phyloP scores from a whole-genome alignment of 2,888 invertebrate species.

The Leptinotarsa peninsularis region DNA sequence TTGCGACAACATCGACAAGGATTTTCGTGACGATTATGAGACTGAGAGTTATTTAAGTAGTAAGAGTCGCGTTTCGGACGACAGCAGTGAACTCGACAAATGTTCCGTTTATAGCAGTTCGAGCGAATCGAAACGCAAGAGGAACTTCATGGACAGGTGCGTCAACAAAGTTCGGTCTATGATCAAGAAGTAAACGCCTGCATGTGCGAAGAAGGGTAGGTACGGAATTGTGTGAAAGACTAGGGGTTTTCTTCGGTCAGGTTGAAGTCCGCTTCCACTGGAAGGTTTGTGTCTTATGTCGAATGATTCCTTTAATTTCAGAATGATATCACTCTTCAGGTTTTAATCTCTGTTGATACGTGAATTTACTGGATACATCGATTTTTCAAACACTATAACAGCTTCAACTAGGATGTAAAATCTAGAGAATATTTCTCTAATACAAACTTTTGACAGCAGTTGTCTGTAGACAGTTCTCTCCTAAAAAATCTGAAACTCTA shows the following conservation, averaged over 20 bases:
- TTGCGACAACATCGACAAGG: slow-evolving; percentile 60
- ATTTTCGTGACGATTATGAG: slow-evolving; percentile 57
- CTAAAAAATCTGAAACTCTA: too few relatives aligned
- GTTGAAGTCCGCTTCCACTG: not conserved
- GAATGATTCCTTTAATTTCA: too few relatives aligned
- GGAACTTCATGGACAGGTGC: slow-evolving; percentile 88
- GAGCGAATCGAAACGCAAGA: slow-evolving; percentile 75
- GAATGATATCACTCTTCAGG: too few relatives aligned
- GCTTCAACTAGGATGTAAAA: too few relatives aligned
- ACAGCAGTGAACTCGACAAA: slow-evolving; percentile 60
- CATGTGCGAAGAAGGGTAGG: not conserved
- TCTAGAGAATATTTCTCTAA: too few relatives aligned
- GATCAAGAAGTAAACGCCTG: slow-evolving; percentile 64
- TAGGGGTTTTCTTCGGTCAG: not conserved
- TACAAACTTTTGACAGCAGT: too few relatives aligned
- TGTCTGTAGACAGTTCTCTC: too few relatives aligned
- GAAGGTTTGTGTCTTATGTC: too few relatives aligned
- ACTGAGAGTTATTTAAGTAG: slow-evolving; percentile 53
- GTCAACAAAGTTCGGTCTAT: slow-evolving; percentile 86
- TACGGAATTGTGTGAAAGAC: not conserved
- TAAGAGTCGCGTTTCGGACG: slow-evolving; percentile 51
- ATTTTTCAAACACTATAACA: too few relatives aligned
- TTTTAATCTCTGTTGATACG: too few relatives aligned
- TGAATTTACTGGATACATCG: too few relatives aligned
- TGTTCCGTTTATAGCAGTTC: slow-evolving; percentile 71